Evolutionary conservation across 1,140 invertebrate species (phyloP), one percentile per base, ranked within the genome.

Genomic region (Tachypleus tridentatus): DNA sequence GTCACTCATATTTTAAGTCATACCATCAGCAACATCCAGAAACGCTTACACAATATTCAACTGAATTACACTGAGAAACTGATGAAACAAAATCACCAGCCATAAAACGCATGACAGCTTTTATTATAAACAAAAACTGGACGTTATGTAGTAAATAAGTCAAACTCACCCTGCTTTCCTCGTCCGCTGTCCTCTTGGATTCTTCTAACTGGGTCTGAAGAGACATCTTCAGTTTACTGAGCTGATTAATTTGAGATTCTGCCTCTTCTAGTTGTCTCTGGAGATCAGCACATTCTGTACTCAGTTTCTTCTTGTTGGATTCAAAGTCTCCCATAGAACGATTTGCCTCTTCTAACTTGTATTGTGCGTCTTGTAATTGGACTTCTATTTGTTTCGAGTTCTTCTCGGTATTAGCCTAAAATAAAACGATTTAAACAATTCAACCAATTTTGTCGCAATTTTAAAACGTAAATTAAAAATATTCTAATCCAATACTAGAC

Each of bases 211-310:
- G 94, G 65, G 87, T 91, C 74, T 87, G 91, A 71, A 98, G 84
- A 47, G 90, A 91, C 76, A 93, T 87, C 85, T 97, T 98, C 79
- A 97, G 88, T 84, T 98, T 98, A 76, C 88, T 92, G 63, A 99
- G 83, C 80, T 95, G 90, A 69, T 88, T 93, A 65, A 98, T 87
- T 78, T 97, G 93, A 67, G 91, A 93, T 80, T 98, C 95, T 73
- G 95, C 93, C 79, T 98, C 96, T 79, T 98, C 95, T 70, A 99
- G 76, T 79, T 96, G 93, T 69, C 93, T 85, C 74, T 90, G 82
- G 63, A 98, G 84, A 79, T 98, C 95, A 70, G 87, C 87, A 84
- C 95, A 97, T 79, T 99, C 97, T 74, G 93, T 91, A 73, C 91
- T 90, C 77, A 97, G 79, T 81, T 95, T 95, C 87, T 95, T 95